Evolutionary conservation across 1,140 invertebrate species (phyloP).

Genomic region (Nasonia longicornis): DNA sequence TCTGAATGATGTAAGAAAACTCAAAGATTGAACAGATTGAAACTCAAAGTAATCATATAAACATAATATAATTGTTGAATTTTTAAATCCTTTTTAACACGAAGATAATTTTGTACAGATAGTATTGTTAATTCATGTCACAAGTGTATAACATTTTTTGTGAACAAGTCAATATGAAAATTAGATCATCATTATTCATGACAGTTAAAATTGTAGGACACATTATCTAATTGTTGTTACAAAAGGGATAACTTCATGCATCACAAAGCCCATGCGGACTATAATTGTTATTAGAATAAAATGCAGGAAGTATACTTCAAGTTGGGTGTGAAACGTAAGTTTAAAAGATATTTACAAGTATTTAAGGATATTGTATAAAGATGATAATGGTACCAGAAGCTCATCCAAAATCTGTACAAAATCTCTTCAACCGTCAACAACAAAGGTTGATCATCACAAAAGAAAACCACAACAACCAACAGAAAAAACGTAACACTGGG

Average conservation of each 20-base stretch:
- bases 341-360: background rate
- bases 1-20: background rate
- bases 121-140: background rate
- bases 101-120: slow-evolving; percentile 20
- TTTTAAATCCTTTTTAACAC: too few species aligned
- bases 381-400: background rate
- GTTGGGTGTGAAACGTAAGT: background rate
- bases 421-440: background rate
- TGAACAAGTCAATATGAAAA: background rate
- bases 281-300: background rate
- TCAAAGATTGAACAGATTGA: background rate
- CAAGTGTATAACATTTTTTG: background rate
- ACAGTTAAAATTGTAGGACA: too few species aligned
- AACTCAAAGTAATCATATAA: background rate
- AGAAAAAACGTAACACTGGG: background rate
- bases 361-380: too few species aligned
- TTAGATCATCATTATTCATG: background rate
- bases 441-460: background rate
- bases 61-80: background rate
- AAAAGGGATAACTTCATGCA: background rate
- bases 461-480: background rate
- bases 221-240: background rate
- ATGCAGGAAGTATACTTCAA: background rate
- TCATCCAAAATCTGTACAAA: background rate
- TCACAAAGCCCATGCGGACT: background rate